Conservation (phyloP, 53 echinoderm and acorn worm genomes). For the Paracentrotus lividus region DNA sequence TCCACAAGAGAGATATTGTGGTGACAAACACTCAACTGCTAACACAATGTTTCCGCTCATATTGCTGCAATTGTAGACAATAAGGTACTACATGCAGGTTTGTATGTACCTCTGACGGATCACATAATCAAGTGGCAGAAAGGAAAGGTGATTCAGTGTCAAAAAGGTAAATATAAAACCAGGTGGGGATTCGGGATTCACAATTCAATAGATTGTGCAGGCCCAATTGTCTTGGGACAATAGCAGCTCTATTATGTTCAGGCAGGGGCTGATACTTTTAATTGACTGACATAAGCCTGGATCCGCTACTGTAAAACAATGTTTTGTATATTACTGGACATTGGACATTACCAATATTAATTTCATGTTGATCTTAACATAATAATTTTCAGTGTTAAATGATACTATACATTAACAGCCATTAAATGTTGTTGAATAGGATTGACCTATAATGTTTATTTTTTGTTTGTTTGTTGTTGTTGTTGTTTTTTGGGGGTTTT, state of each 20-base stretch:
- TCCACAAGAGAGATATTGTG: neutral
- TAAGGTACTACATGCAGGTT: neutral
- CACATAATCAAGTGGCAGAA: neutral
- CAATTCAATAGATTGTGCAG: too few species aligned
- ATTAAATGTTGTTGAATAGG: neutral
- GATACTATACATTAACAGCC: neutral
- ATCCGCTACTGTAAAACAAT: too few species aligned
- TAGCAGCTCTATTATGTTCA: too few species aligned
- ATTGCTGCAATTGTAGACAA: neutral
- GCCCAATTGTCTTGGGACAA: too few species aligned
- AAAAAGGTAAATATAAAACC: neutral
- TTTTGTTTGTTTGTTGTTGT: too few species aligned
- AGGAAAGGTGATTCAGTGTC: neutral
- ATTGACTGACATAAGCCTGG: too few species aligned
- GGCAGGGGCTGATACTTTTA: too few species aligned
- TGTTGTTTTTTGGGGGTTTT: neutral
- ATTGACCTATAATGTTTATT: too few species aligned
- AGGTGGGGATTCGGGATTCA: too few species aligned
- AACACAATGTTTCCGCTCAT: conserved; percentile 35
- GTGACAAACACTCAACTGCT: conserved; percentile 31
- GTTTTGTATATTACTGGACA: neutral
- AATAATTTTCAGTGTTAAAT: neutral
- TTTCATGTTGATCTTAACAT: neutral
- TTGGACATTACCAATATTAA: neutral
- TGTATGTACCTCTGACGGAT: neutral